Base-by-base conservation (phyloP, 2,888 invertebrate genomes). In the Ptilodon capucinus region DNA sequence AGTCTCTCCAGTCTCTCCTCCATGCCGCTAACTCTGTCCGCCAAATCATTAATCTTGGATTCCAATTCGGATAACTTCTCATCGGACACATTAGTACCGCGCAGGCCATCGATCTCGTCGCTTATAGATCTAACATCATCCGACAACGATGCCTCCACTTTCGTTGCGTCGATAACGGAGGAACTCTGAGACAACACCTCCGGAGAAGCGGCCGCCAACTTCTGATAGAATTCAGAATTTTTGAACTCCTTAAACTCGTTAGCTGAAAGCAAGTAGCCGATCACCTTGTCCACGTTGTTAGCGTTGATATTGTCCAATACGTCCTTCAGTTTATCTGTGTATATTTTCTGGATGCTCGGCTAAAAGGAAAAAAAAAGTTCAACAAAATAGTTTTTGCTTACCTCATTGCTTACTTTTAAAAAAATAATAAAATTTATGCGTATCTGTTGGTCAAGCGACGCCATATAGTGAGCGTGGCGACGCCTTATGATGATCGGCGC, bases 261-360 rank as follows among this genome's bases (percentile, higher is more conserved):
- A 0, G 65, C 44, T 0, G 76, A 81, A 2, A 88, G 52, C n/a
- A 88, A 48, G 2, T 57, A 71, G 0, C 61, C 51, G 0, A 76
- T 66, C 0, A 83, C 64, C 47, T 76, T 77, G 1, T 84, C 81
- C 0, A 77, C 72, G 11, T 86, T 75, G 8, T 83, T 81, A 0
- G 69, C 57, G 9, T 84, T 79, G 1, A 92, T 76, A 9, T 81
- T 76, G 0, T 70, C 64, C 0, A 92, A 67, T 0, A 92, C 84
- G 2, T 72, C 71, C 23, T 77, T 81, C 30, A 92, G 51, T 48
- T 78, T 81, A 4, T 79, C 77, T 4, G 68, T 63, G 46, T 91
- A 89, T 1, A 79, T 59, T 13, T 70, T 69, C 34, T 80, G 72
- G 0, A 81, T 56, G 0, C 70, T 67, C 0, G 74, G 68, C 17